Conservation (phyloP, 1,140 invertebrate species). For the Cheumatopsyche charites region DNA sequence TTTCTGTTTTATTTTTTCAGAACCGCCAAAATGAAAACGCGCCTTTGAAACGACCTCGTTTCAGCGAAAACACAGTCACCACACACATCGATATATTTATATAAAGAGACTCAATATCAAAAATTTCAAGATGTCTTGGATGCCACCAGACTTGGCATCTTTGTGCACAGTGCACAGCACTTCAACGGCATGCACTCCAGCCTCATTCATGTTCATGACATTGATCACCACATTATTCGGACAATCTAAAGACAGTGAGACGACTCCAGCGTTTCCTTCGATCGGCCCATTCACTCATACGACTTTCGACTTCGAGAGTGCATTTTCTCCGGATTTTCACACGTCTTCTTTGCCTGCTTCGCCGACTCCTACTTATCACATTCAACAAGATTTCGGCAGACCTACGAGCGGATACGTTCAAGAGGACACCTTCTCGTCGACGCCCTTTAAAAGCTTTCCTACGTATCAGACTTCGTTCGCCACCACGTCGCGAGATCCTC, state of each 20-base stretch:
- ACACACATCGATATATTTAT: neutral
- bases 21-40: constrained; percentile 3
- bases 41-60: neutral
- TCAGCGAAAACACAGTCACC: neutral
- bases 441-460: neutral
- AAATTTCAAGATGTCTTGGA: constrained; percentile 59
- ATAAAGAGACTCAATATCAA: neutral
- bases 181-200: constrained; percentile 60
- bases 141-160: constrained; percentile 58
- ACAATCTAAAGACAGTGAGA: constrained; percentile 55
- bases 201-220: constrained; percentile 60
- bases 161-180: constrained; percentile 57
- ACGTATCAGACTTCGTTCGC: neutral
- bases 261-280: neutral
- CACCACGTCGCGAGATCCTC: neutral
- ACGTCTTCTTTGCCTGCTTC: neutral
- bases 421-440: neutral
- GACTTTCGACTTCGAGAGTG: constrained; percentile 2
- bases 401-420: neutral
- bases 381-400: neutral
- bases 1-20: constrained; percentile 15
- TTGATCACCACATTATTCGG: constrained; percentile 61
- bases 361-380: neutral
- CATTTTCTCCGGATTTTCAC: neutral
- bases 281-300: neutral